These are phyloP conservation scores for Daphoenositta chrysoptera DNA, from an alignment of 2,113 vertebrate genomes.

Conservation along the genomic window DNA sequence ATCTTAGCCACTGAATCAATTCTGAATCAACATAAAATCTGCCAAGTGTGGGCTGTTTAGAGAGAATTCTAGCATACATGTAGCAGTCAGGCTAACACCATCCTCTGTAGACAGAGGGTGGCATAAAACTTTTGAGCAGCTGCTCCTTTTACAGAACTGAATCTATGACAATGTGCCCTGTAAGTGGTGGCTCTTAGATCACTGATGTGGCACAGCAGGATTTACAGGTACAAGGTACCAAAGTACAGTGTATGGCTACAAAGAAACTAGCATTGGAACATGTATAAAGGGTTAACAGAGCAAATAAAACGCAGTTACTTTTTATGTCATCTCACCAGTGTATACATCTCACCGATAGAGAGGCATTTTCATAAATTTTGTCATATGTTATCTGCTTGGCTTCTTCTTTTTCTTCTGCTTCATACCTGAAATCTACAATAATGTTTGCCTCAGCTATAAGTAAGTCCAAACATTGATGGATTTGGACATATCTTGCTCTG, in stretches of 20 bases:
- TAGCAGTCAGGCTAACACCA: slow-evolving; percentile 24
- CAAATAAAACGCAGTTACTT: not conserved
- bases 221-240: not conserved
- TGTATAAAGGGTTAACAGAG: not conserved
- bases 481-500: not conserved
- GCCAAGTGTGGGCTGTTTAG: slow-evolving; percentile 29
- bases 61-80: slow-evolving; percentile 34
- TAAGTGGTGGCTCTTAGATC: not conserved
- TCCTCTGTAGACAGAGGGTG: not conserved
- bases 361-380: not conserved
- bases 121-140: not conserved
- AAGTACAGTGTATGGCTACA: not conserved
- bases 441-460: not conserved
- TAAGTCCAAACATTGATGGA: not conserved
- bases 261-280: not conserved
- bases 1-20: not conserved
- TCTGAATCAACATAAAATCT: slow-evolving; percentile 21
- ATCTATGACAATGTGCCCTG: not conserved
- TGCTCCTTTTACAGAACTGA: not conserved
- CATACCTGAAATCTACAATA: not conserved
- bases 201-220: not conserved
- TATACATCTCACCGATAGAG: not conserved
- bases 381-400: not conserved
- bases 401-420: not conserved
- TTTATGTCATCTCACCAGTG: not conserved